Conservation (phyloP, 2,113 vertebrate species). For the Periophthalmodon schlosseri region DNA sequence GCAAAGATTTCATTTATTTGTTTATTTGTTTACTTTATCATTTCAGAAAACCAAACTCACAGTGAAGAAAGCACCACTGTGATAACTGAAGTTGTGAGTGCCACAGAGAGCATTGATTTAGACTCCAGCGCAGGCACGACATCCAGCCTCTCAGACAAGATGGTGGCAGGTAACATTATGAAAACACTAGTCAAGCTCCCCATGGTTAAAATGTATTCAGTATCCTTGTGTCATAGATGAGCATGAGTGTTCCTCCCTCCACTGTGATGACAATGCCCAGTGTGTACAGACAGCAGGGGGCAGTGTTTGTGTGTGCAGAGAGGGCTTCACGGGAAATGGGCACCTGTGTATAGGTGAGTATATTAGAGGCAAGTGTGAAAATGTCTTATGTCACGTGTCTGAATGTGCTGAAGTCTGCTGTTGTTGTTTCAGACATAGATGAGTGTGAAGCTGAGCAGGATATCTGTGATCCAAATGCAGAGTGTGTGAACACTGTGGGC, state of each 20-base stretch:
- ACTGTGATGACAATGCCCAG: constrained; percentile 78
- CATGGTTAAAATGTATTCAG: not conserved
- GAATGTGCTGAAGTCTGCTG: no score
- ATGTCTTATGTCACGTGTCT: no score
- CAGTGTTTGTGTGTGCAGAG: constrained; percentile 79
- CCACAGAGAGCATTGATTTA: constrained; percentile 16
- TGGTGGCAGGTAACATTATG: constrained; percentile 83
- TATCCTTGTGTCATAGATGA: constrained; percentile 71
- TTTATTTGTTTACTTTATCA: not conserved
- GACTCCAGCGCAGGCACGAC: constrained; percentile 20
- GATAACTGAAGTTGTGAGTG: constrained; percentile 8
- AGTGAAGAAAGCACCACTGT: constrained; percentile 35
- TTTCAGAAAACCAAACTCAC: constrained; percentile 40
- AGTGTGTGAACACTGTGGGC: no score
- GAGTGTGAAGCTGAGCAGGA: no score
- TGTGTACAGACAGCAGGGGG: constrained; percentile 76
- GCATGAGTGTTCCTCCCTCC: constrained; percentile 76
- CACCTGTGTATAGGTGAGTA: constrained; percentile 83
- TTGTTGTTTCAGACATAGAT: no score
- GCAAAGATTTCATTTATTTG: no score
- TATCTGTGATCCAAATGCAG: no score
- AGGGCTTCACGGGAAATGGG: constrained; percentile 83
- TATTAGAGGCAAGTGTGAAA: no score
- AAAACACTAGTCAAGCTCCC: not conserved
- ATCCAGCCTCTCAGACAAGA: constrained; percentile 75